phyloP scores from a whole-genome alignment of 1,140 invertebrate genomes.

The Drosophila subobscura region DNA sequence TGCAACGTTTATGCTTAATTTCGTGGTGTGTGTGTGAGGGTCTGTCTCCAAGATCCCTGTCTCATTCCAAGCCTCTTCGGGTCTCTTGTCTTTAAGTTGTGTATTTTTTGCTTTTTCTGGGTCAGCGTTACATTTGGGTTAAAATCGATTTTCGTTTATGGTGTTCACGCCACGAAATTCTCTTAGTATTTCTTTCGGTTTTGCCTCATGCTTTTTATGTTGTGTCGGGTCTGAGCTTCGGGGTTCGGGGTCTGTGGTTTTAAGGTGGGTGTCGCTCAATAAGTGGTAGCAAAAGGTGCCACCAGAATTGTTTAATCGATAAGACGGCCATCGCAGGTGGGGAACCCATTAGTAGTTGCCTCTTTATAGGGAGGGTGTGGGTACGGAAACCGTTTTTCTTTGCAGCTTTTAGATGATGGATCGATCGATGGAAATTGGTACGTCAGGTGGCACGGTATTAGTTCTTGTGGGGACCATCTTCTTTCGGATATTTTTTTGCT shows the following conservation, averaged over 20 bases:
- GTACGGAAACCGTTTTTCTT: slow-evolving; percentile 26
- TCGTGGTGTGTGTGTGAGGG: slow-evolving; percentile 28
- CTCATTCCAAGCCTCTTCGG: background rate
- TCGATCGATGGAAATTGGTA: slow-evolving; percentile 19
- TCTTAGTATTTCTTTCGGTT: slow-evolving; percentile 4
- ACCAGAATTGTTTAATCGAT: slow-evolving; percentile 59
- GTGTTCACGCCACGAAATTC: slow-evolving; percentile 22
- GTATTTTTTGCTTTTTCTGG: slow-evolving; percentile 36
- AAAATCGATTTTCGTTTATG: slow-evolving; percentile 64
- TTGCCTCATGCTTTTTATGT: slow-evolving; percentile 48
- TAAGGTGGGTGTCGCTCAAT: slow-evolving; percentile 36
- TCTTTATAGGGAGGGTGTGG: slow-evolving; percentile 13
- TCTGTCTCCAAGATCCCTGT: slow-evolving; percentile 1
- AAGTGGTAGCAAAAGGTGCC: slow-evolving; percentile 23
- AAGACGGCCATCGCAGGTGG: slow-evolving; percentile 40
- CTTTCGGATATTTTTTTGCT: too few relatives aligned
- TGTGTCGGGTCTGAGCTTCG: slow-evolving; percentile 20
- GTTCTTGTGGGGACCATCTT: background rate
- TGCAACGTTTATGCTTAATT: slow-evolving; percentile 58
- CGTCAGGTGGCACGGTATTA: background rate
- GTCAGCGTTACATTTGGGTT: slow-evolving; percentile 61
- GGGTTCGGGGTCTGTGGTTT: background rate
- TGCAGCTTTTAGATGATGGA: slow-evolving; percentile 18
- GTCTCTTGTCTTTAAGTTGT: slow-evolving; percentile 31
- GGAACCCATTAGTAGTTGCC: slow-evolving; percentile 9